These are phyloP conservation scores for Anomalospiza imberbis DNA, from an alignment of 2,797 vertebrate genomes.

Conservation along the genomic window DNA sequence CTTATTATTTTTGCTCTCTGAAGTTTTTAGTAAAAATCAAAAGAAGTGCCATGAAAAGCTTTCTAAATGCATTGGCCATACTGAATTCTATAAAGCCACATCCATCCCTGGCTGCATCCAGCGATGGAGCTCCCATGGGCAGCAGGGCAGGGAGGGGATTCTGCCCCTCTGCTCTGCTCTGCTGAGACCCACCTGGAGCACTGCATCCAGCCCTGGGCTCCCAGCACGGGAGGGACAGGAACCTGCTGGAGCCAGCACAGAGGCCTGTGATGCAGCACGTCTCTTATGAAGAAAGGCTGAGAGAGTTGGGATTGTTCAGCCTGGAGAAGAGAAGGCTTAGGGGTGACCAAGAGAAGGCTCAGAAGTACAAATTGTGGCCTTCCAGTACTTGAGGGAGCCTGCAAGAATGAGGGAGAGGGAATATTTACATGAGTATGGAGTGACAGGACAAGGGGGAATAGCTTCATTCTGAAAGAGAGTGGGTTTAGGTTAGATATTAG, in stretches of 20 bases:
- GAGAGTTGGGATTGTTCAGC: background rate
- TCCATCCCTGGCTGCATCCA: background rate
- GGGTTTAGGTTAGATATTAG: background rate
- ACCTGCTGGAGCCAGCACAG: accelerated
- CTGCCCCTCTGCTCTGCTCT: background rate
- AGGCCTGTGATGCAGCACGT: background rate
- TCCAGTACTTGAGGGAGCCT: background rate
- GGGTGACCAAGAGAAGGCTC: background rate
- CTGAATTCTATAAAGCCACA: background rate
- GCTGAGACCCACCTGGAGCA: background rate
- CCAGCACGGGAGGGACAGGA: background rate
- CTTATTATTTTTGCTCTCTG: background rate
- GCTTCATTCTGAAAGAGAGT: background rate
- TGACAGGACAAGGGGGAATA: background rate
- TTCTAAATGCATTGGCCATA: background rate
- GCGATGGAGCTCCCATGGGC: background rate
- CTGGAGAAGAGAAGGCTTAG: background rate
- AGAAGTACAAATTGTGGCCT: background rate
- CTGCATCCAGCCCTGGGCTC: background rate
- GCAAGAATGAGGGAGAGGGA: background rate
- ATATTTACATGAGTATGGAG: background rate
- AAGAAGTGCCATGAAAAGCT: background rate
- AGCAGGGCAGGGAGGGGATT: background rate
- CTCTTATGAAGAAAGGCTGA: background rate
- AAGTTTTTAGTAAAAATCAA: background rate